Evolutionary conservation across 2,113 vertebrate species (phyloP).

Genomic region (Girardinichthys multiradiatus): DNA sequence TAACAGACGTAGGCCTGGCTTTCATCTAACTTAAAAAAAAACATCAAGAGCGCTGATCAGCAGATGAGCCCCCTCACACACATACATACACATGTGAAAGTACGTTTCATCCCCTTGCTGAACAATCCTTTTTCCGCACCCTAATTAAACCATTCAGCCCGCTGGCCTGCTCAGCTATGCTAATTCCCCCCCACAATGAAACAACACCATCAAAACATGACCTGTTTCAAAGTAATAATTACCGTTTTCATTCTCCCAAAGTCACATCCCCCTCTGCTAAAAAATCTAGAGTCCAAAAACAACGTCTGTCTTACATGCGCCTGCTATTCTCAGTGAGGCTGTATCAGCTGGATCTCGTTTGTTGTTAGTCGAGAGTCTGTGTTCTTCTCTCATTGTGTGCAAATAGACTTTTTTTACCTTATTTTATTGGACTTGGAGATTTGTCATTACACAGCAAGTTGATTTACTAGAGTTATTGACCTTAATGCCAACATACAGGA

Average conservation of each 20-base stretch:
- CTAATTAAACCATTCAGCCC: conserved; percentile 69
- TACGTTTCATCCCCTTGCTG: conserved; percentile 1
- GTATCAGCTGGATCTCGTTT: conserved; percentile 7
- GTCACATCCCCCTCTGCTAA: conserved; percentile 18
- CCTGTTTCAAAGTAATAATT: conserved; percentile 71
- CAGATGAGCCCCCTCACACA: conserved; percentile 21
- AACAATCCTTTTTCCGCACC: conserved; percentile 21
- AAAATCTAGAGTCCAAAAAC: conserved; percentile 10
- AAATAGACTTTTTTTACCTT: no score
- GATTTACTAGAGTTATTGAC: no score
- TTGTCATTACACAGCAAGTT: no score
- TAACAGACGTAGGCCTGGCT: conserved; percentile 11
- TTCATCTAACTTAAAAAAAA: conserved; percentile 33
- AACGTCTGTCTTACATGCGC: not conserved
- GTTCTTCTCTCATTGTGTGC: not conserved
- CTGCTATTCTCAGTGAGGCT: not conserved
- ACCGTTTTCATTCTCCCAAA: conserved; percentile 57
- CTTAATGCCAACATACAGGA: no score
- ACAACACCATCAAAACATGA: conserved; percentile 66
- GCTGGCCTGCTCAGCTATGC: conserved; percentile 60
- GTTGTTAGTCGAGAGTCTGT: not conserved
- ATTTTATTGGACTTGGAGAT: no score
- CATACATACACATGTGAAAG: conserved; percentile 15
- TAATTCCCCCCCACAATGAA: conserved; percentile 69
- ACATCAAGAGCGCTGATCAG: conserved; percentile 27